These are phyloP conservation scores for Xiphophorus maculatus DNA, from an alignment of 2,113 vertebrate species.

Conservation along the genomic window DNA sequence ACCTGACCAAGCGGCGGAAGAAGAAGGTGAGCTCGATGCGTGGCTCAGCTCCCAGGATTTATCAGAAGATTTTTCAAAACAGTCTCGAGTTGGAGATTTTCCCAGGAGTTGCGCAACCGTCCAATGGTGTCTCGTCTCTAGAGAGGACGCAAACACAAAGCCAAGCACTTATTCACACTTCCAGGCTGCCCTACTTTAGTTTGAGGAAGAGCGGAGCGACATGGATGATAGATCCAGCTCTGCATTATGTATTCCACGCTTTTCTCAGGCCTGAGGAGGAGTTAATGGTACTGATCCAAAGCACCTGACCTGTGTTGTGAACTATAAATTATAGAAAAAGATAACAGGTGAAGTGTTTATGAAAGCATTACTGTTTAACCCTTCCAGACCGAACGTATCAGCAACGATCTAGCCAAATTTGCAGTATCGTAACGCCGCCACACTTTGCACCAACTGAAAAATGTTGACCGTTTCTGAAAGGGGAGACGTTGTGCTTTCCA, in stretches of 20 bases:
- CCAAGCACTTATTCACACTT: conserved; percentile 20
- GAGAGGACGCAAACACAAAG: too few species aligned
- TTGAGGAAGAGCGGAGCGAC: conserved; percentile 15
- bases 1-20: conserved; percentile 86
- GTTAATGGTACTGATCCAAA: conserved; percentile 46
- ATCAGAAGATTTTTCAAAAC: not conserved
- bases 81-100: not conserved
- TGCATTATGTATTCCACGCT: conserved; percentile 58
- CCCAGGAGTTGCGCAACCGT: not conserved
- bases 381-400: too few species aligned
- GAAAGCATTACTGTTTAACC: too few species aligned
- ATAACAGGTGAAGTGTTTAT: too few species aligned
- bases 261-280: conserved; percentile 46
- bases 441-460: too few species aligned
- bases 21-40: conserved; percentile 86
- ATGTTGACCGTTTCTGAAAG: too few species aligned
- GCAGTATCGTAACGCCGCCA: too few species aligned
- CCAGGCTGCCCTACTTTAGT: not conserved
- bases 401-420: too few species aligned
- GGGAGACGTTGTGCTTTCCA: too few species aligned
- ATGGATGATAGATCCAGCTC: conserved; percentile 28
- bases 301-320: not conserved
- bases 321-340: too few species aligned
- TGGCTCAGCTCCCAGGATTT: not conserved
- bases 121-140: not conserved